Evolutionary conservation across 1,140 invertebrate species (phyloP).

Genomic region (Eufriesea mexicana): DNA sequence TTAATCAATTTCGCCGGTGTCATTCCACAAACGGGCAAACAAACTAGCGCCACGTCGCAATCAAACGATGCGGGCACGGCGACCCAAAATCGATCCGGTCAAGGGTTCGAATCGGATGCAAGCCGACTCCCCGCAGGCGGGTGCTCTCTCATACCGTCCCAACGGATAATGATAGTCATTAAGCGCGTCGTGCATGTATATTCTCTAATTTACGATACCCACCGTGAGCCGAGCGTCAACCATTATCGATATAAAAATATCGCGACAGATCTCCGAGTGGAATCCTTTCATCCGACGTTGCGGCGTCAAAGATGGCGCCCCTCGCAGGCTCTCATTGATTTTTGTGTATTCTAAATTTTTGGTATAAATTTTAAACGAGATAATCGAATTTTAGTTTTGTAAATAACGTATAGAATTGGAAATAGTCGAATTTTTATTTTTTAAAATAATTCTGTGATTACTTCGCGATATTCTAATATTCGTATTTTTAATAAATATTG

Average conservation of each 20-base stretch:
- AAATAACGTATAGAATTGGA: too few species aligned
- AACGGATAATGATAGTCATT: conserved; percentile 1
- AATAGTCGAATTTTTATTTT: too few species aligned
- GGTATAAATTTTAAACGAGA: too few species aligned
- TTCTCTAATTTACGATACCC: background rate
- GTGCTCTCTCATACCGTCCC: background rate
- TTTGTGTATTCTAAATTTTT: background rate
- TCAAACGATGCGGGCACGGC: conserved; percentile 22
- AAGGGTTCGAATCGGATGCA: conserved; percentile 12
- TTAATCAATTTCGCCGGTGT: background rate
- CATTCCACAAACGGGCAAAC: background rate
- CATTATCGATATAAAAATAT: background rate
- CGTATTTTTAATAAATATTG: too few species aligned
- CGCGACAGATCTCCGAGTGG: too few species aligned
- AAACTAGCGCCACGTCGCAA: background rate
- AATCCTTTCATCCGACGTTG: too few species aligned
- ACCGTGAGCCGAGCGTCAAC: background rate
- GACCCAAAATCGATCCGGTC: conserved; percentile 25
- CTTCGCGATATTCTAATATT: too few species aligned
- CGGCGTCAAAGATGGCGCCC: background rate
- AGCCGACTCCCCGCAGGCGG: background rate
- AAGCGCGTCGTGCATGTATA: background rate
- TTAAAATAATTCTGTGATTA: too few species aligned
- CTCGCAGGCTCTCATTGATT: background rate
- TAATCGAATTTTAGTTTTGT: too few species aligned